Evolutionary conservation across 2,888 invertebrate species (phyloP).

Genomic region (Patella pellucida): DNA sequence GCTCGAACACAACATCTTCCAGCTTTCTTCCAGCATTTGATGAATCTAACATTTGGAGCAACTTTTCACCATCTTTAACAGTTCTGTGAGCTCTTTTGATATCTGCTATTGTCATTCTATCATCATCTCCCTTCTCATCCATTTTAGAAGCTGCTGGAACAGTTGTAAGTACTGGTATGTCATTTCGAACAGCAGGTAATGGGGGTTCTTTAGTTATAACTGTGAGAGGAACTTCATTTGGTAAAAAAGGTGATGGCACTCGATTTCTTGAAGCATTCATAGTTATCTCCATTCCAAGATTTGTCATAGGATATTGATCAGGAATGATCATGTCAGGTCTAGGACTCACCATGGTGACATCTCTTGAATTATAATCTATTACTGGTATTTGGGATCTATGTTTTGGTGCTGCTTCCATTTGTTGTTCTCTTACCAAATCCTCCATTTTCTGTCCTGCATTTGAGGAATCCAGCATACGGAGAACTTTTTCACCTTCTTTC

Average conservation of each 20-base stretch:
- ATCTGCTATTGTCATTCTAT: not conserved
- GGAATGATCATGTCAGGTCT: not conserved
- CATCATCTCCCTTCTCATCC: not conserved
- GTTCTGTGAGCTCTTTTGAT: not conserved
- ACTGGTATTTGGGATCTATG: not conserved
- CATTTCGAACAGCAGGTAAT: not conserved
- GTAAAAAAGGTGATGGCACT: not conserved
- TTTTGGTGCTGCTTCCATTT: not conserved
- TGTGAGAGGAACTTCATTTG: not conserved
- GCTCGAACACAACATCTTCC: conserved; percentile 1
- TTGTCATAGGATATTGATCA: not conserved
- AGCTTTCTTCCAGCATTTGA: conserved; percentile 1
- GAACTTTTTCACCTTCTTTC: not conserved
- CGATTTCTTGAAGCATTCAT: not conserved
- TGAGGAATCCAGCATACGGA: not conserved
- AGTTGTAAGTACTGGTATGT: not conserved
- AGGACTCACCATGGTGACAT: not conserved
- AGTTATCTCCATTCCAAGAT: not conserved
- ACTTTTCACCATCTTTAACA: not conserved
- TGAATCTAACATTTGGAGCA: not conserved
- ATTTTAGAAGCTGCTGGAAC: not conserved
- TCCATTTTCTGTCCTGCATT: not conserved
- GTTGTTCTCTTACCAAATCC: not conserved
- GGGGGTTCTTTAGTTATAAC: not conserved
- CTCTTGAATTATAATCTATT: not conserved